phyloP scores from a whole-genome alignment of 2,113 vertebrate genomes.

The Elephantulus edwardii region DNA sequence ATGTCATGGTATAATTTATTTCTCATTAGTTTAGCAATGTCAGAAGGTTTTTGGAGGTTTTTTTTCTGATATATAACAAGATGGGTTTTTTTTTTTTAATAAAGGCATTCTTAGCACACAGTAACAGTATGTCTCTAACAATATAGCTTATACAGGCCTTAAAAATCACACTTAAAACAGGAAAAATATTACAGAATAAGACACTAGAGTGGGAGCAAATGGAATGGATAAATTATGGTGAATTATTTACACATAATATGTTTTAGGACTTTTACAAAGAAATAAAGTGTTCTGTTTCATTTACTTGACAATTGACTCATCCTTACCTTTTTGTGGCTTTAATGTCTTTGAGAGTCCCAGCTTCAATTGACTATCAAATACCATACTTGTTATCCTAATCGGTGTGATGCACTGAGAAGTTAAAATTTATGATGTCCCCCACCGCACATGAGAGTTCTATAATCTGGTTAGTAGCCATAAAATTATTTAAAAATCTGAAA shows the following conservation, averaged over 20 bases:
- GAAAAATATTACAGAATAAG: constrained; percentile 5
- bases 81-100: constrained; percentile 13
- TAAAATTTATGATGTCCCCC: not conserved
- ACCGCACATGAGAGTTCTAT: constrained; percentile 41
- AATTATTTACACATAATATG: constrained; percentile 30
- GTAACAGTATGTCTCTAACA: constrained; percentile 36
- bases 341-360: constrained; percentile 59
- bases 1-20: constrained; percentile 68
- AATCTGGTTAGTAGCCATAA: constrained; percentile 36
- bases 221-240: constrained; percentile 51
- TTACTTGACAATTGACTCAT: constrained; percentile 15
- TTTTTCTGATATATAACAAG: constrained; percentile 59
- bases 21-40: constrained; percentile 61
- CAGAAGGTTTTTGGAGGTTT: constrained; percentile 22
- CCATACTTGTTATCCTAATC: constrained; percentile 65
- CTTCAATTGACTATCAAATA: constrained; percentile 70
- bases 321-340: constrained; percentile 29
- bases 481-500: constrained; percentile 48
- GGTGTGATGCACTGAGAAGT: constrained; percentile 66
- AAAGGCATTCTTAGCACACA: constrained; percentile 39
- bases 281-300: constrained; percentile 31
- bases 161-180: constrained; percentile 42
- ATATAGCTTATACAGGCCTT: constrained; percentile 48
- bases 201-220: not conserved
- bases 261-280: constrained; percentile 70